Conservation (phyloP, 2,797 vertebrate species). For the Manis crassicaudata region DNA sequence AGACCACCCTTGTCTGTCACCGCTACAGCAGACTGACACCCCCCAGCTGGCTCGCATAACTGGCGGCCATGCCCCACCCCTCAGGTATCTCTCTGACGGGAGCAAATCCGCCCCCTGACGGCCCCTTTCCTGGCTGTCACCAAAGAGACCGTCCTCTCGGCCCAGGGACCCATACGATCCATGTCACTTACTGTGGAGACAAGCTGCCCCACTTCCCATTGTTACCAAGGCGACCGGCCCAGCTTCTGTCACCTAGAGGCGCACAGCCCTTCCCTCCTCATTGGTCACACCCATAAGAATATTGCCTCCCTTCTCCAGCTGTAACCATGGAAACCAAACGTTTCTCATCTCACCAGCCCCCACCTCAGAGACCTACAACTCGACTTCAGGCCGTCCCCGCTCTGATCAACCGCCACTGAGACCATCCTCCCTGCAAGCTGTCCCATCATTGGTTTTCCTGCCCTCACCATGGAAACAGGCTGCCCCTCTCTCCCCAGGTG, state of each 20-base stretch:
- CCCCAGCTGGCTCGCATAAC: background rate
- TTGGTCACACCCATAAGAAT: background rate
- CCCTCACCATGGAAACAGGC: slow-evolving; percentile 24
- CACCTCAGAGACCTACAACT: background rate
- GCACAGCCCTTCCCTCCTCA: background rate
- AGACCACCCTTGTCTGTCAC: background rate
- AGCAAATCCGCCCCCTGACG: background rate
- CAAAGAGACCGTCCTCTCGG: slow-evolving; percentile 21
- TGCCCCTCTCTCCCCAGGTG: background rate
- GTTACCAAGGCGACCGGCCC: slow-evolving; percentile 15
- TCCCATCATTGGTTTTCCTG: background rate
- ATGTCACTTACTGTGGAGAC: background rate
- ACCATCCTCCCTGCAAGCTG: background rate
- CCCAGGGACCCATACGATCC: background rate
- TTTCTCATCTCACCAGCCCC: background rate
- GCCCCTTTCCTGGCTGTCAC: slow-evolving; percentile 45
- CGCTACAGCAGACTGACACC: background rate
- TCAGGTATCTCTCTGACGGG: slow-evolving; percentile 32
- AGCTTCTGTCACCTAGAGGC: background rate
- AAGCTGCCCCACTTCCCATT: background rate
- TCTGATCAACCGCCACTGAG: background rate
- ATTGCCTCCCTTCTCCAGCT: background rate
- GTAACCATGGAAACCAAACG: slow-evolving; percentile 16
- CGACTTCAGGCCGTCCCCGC: background rate
- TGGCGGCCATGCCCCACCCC: background rate